phyloP scores from a whole-genome alignment of 2,888 invertebrate species.

The Lypha dubia region DNA sequence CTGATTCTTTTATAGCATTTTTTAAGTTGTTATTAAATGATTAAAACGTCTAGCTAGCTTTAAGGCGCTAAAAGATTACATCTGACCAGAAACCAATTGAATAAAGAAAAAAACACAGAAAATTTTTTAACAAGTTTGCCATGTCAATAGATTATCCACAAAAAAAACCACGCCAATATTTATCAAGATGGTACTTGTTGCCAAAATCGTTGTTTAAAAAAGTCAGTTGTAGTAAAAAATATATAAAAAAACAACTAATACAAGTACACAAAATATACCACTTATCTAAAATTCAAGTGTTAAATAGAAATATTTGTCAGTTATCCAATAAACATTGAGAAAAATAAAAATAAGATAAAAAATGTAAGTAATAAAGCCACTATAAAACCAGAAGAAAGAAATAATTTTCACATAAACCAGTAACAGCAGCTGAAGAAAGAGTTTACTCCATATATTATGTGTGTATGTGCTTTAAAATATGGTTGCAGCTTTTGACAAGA shows the following conservation, averaged over 20 bases:
- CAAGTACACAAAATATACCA: slow-evolving; percentile 20
- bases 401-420: neutral
- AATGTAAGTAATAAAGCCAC: slow-evolving; percentile 40
- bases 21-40: neutral
- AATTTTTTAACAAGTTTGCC: slow-evolving; percentile 30
- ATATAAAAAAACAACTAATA: too few species aligned
- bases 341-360: slow-evolving; percentile 7
- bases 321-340: slow-evolving; percentile 61
- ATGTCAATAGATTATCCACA: slow-evolving; percentile 15
- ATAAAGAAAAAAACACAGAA: neutral
- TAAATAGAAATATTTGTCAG: slow-evolving; percentile 71
- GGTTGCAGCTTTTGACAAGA: slow-evolving; percentile 61
- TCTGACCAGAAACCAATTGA: neutral
- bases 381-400: neutral
- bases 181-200: slow-evolving; percentile 53
- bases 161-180: slow-evolving; percentile 20
- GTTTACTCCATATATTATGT: neutral
- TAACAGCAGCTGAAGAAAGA: neutral
- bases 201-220: slow-evolving; percentile 40
- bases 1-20: neutral
- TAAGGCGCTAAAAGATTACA: neutral
- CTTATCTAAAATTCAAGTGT: slow-evolving; percentile 69
- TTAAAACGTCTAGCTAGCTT: neutral
- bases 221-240: neutral
- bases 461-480: slow-evolving; percentile 5